Base-by-base conservation (phyloP, 2,113 vertebrate species). In the Conger conger region DNA sequence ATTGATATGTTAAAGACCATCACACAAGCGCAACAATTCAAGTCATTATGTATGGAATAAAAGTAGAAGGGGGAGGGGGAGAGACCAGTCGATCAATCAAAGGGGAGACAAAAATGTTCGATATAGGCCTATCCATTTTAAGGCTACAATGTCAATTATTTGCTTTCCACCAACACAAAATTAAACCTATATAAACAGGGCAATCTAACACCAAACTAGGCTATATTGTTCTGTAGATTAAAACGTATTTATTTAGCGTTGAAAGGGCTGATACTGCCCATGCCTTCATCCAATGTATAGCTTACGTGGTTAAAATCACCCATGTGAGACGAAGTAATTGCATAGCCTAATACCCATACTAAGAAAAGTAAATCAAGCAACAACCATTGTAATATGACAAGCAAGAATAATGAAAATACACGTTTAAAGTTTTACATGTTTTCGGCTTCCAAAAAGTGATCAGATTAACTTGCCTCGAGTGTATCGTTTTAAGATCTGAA, bases 1-100 rank as follows among this genome's bases (percentile, higher is more conserved):
- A 84, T 84, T 84, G 83, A 84, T 80, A 80, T 84, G 83, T 77
- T 84, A 84, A 84, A 79, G 13, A 45, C 9, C 45, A 38, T 13
- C 23, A 35, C 76, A 84, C 50, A 79, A 54, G 50, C 78, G 80
- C 53, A 79, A 53, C 35, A 60, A 42, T 38, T 42, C 36, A 79
- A 42, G 77, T 40, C 77, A 79, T 79, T 79, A 79, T 73, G 20
- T 73, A 73, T 27, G 3, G 68, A 73, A 73, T 73, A 30, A 30
- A 73, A 73, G 68, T 73, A 33, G n/a, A 33, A 33, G 68, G 27
- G 68, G n/a, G 68, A 73, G 68, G 68, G 68, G 57, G 68, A 13
- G 13, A 73, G 68, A 73, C n/a, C n/a, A 73, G 27, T 33, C 68
- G 68, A 6, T 80, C 79, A 50, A 45, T 80, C 42, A 45, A 80